Conservation (phyloP, 1,140 invertebrate genomes). For the Drosophila subobscura region DNA sequence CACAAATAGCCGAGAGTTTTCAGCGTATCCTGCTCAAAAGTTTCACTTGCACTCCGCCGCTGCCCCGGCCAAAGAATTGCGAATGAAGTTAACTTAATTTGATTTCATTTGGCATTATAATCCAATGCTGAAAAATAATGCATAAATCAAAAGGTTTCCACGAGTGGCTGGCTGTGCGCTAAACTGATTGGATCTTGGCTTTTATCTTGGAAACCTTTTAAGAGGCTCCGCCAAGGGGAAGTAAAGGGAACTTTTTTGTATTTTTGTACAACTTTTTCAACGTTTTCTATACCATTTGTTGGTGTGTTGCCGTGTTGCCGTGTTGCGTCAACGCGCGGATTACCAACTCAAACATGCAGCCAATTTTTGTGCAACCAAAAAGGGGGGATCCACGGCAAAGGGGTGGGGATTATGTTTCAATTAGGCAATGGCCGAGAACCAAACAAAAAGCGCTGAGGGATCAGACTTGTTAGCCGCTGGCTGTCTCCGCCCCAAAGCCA, state of each 20-base stretch:
- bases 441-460: not conserved
- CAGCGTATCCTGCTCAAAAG: no score
- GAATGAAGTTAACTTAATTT: no score
- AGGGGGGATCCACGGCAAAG: conserved; percentile 28
- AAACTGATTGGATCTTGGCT: no score
- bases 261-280: conserved; percentile 9
- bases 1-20: no score
- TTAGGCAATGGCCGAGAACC: conserved; percentile 31
- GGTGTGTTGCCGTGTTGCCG: no score
- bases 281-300: conserved; percentile 6
- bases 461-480: conserved; percentile 21
- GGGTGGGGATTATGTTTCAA: conserved; percentile 4
- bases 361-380: conserved; percentile 26
- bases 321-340: conserved; percentile 56
- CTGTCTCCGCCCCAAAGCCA: not conserved
- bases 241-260: conserved; percentile 9
- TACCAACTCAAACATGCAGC: conserved; percentile 64
- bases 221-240: no score
- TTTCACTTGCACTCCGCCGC: no score
- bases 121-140: no score
- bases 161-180: no score
- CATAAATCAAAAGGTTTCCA: no score
- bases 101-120: no score
- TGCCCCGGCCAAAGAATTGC: no score
- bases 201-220: not conserved